Percentiles rank a stretch among this genome's conserved stretches.
phyloP scores from a whole-genome alignment of 2,113 vertebrate genomes.

The Tupaia chinensis region DNA sequence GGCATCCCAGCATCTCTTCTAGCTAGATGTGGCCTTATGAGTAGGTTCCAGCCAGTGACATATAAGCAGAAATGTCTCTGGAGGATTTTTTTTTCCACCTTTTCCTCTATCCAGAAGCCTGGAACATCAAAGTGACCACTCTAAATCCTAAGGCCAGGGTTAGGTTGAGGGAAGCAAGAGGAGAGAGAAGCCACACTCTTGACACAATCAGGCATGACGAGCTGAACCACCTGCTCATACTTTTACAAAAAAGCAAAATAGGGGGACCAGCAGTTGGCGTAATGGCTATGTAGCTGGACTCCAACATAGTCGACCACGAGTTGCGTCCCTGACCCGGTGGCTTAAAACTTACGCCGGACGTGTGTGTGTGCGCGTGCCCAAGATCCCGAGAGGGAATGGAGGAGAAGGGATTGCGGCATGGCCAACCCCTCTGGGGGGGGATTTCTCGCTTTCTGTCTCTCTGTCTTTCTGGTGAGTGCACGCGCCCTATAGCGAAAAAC shows the following conservation, averaged over 20 bases:
- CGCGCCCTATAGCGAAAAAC: too few species aligned
- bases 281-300: too few species aligned
- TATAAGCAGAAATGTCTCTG: background rate
- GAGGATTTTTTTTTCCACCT: slow-evolving; percentile 8
- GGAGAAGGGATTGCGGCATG: too few species aligned
- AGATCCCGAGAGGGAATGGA: too few species aligned
- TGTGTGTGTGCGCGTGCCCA: too few species aligned
- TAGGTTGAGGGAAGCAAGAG: background rate
- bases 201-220: background rate
- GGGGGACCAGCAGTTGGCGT: too few species aligned
- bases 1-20: background rate
- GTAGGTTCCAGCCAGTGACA: background rate
- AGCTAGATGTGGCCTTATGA: background rate
- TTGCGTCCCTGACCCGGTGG: too few species aligned
- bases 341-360: too few species aligned
- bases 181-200: background rate
- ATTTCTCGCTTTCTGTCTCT: too few species aligned
- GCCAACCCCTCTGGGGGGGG: too few species aligned
- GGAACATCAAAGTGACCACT: background rate
- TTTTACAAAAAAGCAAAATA: background rate
- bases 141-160: background rate
- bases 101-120: background rate
- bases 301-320: too few species aligned
- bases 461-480: too few species aligned
- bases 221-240: background rate